Evolutionary conservation across 2,113 vertebrate species (phyloP), one percentile per base, ranked within the genome.

Genomic region (Chaetodon trifascialis): DNA sequence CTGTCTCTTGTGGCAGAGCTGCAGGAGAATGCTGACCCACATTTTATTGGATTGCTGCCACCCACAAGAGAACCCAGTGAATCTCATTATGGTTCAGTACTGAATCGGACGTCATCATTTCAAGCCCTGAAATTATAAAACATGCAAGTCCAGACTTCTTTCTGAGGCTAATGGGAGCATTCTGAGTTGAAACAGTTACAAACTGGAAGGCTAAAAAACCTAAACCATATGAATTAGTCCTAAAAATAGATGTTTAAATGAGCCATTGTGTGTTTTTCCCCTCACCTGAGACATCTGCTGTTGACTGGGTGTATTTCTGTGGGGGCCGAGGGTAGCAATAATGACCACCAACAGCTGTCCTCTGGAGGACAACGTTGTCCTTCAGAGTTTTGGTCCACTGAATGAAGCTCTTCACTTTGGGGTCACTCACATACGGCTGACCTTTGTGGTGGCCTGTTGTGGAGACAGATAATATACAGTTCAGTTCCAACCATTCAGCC

Each of bases 351-450:
- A 99, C 93, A 58, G 94, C 71, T 4, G 94, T 93, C 93, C 94
- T 97, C 86, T 93, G 94, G 63, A 96, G 79, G 60, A 96, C 84
- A 2, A 89, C 76, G 9, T 88, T 91, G 89, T 97, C 95, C 1
- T 80, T 94, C 74, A 96, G 95, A 2, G 91, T 95, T 90, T 96
- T 97, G 19, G 89, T 95, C 97, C 97, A 98, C 40, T 94, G 94
- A 88, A 97, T 96, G 90, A 98, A 97, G 34, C 79, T 95, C 91
- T 95, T 96, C 73, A 98, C 97, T 84, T 93, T 96, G 34, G 90
- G 73, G 60, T 97, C 93, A 4, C 84, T 94, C 67, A 93, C 94
- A 73, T 97, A 98, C 0, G 96, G 96, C 76, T 97, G 97, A 51
- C 95, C 95, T 90, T 95, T 97, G 91, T 97, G 97, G 84, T 94